Evolutionary conservation across 2,888 invertebrate species (phyloP), one percentile per base, ranked within the genome.

Genomic region (Sphecodes monilicornis): DNA sequence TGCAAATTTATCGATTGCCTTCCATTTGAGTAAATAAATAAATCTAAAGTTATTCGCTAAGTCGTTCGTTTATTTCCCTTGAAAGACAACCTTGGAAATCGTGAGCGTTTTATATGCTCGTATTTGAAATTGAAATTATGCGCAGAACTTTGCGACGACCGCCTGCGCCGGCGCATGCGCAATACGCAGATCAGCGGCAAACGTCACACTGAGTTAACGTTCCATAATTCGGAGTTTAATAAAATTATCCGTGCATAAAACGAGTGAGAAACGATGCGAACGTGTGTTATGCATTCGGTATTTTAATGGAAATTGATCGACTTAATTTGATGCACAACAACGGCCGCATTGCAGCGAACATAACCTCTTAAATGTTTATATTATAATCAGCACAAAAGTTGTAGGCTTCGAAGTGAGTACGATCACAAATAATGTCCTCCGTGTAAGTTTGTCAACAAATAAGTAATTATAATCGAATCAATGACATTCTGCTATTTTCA

Each of bases 1-100:
- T 94, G 94, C 93, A 93, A 94, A 94, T 94, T 94, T 94, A 94
- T 94, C 94, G 94, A 94, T 94, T 94, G 94, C 94, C 94, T 94
- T 94, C 94, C 94, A 94, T 94, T 94, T 94, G 92, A 94, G 91
- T 94, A 94, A 94, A 94, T 94, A 94, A 94, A 94, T 93, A 93
- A 93, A 93, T 93, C 91, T 89, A 91, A 92, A 92, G 87, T 90
- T 93, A 90, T 88, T 89, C 87, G 89, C 68, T 70, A 73, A 78
- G 32, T 29, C 16, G 29, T 70, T 39, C 18, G 43, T 77, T 75
- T 50, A 22, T 66, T 72, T 39, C 11, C 64, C 43, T 68, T n/a
- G 11, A n/a, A 22, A 54, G 22, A 54, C 10, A 11, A 43, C 11
- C 43, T 13, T 43, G 43, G 43, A 43, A 11, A 43, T 43, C 3